Evolutionary conservation across 2,797 vertebrate genomes (phyloP).

Genomic region (Brachyalestes nurse): DNA sequence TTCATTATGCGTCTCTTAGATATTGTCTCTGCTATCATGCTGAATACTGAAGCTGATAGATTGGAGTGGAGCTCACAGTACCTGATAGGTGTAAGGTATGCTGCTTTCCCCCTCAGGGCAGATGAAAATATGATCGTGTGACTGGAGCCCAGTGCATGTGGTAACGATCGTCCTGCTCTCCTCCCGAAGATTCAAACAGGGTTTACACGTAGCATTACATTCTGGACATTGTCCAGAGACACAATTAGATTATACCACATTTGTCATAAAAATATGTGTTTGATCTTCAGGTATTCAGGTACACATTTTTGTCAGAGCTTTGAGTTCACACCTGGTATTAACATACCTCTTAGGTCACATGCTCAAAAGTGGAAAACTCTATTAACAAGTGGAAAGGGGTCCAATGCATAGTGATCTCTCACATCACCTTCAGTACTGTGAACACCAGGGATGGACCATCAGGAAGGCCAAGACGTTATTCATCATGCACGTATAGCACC

Average conservation of each 20-base stretch:
- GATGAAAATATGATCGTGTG: conserved; percentile 36
- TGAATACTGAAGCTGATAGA: conserved; percentile 41
- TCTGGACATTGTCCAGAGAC: background rate
- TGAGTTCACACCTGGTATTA: no score
- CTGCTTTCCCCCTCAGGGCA: conserved; percentile 6
- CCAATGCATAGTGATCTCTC: background rate
- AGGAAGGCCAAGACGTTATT: no score
- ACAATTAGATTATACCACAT: background rate
- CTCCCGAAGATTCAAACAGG: background rate
- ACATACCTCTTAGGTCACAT: no score
- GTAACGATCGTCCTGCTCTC: background rate
- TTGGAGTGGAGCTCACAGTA: conserved; percentile 26
- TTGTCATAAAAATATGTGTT: background rate
- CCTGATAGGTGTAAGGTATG: conserved; percentile 39
- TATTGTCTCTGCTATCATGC: conserved; percentile 42
- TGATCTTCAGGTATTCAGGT: background rate
- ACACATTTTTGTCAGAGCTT: background rate
- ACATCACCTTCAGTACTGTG: no score
- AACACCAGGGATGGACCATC: no score
- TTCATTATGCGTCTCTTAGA: conserved; percentile 52
- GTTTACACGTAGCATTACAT: background rate
- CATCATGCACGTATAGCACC: no score
- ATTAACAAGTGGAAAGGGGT: background rate
- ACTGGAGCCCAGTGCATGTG: conserved; percentile 20
- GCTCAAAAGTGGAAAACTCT: no score